Conservation (phyloP, 1,140 invertebrate genomes). For the Bicyclus anynana region DNA sequence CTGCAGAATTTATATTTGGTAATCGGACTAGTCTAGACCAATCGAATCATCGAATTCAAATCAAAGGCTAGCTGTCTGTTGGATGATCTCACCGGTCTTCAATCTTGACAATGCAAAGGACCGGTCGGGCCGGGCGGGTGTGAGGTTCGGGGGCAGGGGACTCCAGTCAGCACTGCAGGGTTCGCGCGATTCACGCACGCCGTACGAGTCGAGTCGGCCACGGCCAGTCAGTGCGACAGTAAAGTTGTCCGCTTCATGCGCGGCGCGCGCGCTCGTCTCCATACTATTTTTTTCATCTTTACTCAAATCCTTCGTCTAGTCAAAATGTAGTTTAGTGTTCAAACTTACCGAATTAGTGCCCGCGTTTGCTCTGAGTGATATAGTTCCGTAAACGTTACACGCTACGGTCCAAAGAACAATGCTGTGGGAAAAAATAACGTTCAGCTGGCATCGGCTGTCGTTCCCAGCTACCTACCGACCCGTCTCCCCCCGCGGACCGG, state of each 20-base stretch:
- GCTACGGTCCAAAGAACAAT: constrained; percentile 75
- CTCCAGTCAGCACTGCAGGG: constrained; percentile 52
- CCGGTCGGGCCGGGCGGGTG: constrained; percentile 54
- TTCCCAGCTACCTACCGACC: constrained; percentile 74
- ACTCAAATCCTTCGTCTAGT: constrained; percentile 47
- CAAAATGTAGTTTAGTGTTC: constrained; percentile 51
- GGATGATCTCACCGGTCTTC: constrained; percentile 71
- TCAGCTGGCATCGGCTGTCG: constrained; percentile 74
- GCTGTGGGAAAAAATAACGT: constrained; percentile 78
- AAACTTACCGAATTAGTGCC: constrained; percentile 30
- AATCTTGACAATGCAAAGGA: constrained; percentile 74
- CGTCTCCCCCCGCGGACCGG: constrained; percentile 65
- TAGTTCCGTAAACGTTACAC: constrained; percentile 48
- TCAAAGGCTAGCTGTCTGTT: constrained; percentile 41
- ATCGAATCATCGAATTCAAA: constrained; percentile 43
- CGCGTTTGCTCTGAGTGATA: constrained; percentile 42
- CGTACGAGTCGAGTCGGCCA: constrained; percentile 41
- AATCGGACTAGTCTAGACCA: background rate
- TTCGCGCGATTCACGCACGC: constrained; percentile 55
- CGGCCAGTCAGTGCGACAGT: constrained; percentile 56
- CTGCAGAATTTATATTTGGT: background rate
- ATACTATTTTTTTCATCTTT: constrained; percentile 40
- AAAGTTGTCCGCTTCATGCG: constrained; percentile 58
- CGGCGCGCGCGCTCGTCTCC: constrained; percentile 62
- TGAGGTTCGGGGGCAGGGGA: constrained; percentile 40